phyloP scores from a whole-genome alignment of 2,113 vertebrate species.

The Donacobius atricapilla region DNA sequence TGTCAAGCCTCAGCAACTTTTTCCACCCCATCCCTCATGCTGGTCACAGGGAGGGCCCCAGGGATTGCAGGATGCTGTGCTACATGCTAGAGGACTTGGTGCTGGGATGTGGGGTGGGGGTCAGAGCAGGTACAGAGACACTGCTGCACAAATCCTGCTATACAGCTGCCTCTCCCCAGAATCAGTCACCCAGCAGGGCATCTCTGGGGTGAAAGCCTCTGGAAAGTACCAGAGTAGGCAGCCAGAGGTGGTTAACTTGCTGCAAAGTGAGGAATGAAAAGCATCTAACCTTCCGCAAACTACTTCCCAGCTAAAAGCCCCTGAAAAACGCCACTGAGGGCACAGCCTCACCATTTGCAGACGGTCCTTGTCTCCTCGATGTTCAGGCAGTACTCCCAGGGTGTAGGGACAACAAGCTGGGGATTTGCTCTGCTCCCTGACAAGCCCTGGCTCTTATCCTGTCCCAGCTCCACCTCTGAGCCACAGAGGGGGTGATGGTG shows the following conservation, averaged over 20 bases:
- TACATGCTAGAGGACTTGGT: not conserved
- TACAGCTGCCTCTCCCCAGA: not conserved
- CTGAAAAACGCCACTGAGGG: not conserved
- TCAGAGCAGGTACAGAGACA: not conserved
- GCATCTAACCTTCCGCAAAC: not conserved
- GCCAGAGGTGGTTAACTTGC: fast-evolving
- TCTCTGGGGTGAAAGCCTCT: not conserved
- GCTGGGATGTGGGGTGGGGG: not conserved
- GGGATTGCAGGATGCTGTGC: not conserved
- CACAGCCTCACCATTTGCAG: constrained; percentile 31
- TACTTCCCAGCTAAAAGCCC: not conserved
- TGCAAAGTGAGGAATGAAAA: not conserved
- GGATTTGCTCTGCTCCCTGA: not conserved
- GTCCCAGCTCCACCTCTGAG: constrained; percentile 19
- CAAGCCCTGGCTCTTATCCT: constrained; percentile 2
- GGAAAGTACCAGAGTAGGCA: not conserved
- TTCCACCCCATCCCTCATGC: fast-evolving
- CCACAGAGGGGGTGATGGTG: not conserved
- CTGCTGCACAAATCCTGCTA: not conserved
- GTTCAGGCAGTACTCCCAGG: not conserved
- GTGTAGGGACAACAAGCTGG: not conserved
- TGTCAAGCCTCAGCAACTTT: not conserved
- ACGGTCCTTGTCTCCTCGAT: not conserved
- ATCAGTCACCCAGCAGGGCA: not conserved
- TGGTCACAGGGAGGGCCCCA: not conserved